Percentiles rank a stretch among this genome's conserved stretches.
Evolutionary conservation across 2,888 invertebrate species (phyloP).

Genomic region (Escarpia spicata): DNA sequence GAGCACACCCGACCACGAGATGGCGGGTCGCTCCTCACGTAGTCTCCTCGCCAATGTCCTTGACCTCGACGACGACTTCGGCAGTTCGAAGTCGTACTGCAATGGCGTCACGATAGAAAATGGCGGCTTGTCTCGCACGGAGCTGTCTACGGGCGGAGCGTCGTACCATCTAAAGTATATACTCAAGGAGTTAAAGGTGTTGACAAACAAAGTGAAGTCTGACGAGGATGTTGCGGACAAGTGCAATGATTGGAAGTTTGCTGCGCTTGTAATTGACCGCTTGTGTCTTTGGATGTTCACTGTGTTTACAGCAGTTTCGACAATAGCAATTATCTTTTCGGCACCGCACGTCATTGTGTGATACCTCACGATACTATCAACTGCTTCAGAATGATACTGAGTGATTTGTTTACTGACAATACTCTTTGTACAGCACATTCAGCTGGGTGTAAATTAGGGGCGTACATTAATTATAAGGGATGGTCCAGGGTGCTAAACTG

Average conservation of each 20-base stretch:
- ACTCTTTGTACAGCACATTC: not conserved
- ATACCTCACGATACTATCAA: not conserved
- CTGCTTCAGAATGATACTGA: not conserved
- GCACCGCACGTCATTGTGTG: not conserved
- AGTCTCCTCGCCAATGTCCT: conserved; percentile 95
- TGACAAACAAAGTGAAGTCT: conserved; percentile 4
- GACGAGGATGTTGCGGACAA: not conserved
- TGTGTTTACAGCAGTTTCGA: not conserved
- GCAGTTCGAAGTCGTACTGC: conserved; percentile 24
- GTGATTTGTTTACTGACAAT: not conserved
- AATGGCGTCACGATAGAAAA: conserved; percentile 7
- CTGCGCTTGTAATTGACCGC: not conserved
- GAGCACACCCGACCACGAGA: conserved; percentile 84
- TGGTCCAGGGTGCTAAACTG: not conserved
- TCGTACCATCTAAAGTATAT: not conserved
- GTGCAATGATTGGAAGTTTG: conserved; percentile 10
- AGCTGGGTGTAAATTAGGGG: not conserved
- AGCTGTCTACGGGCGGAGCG: not conserved
- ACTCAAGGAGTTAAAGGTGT: not conserved
- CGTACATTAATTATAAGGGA: not conserved
- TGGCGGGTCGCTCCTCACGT: conserved; percentile 92
- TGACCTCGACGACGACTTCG: conserved; percentile 95
- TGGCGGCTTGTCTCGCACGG: not conserved
- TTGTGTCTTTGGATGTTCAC: not conserved
- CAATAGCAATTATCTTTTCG: not conserved